Evolutionary conservation across 2,888 invertebrate genomes (phyloP).

Genomic region (Calephelis perditalis): DNA sequence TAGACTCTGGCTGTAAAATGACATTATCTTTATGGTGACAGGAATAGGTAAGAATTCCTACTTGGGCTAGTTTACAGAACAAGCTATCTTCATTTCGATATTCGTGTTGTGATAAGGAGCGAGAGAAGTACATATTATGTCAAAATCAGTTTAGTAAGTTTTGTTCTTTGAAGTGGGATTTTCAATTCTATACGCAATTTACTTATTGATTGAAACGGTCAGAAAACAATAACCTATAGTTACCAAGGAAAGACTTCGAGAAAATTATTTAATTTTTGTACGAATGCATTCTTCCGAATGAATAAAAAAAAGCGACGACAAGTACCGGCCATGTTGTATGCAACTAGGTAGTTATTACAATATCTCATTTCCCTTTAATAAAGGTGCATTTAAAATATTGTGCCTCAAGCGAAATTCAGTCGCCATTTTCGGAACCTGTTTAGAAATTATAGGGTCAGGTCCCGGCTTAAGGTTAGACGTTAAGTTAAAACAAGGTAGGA

Average conservation of each 20-base stretch:
- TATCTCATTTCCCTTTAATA: slow-evolving; percentile 69
- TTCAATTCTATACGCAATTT: slow-evolving; percentile 4
- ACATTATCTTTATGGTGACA: too few species aligned
- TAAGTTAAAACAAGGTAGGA: slow-evolving; percentile 34
- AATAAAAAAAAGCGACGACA: slow-evolving; percentile 25
- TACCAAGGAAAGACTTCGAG: slow-evolving; percentile 5
- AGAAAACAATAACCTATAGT: neutral
- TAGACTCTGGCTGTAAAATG: too few species aligned
- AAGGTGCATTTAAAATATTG: slow-evolving; percentile 62
- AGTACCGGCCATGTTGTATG: slow-evolving; percentile 30
- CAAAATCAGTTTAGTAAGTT: too few species aligned
- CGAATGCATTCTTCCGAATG: slow-evolving; percentile 19
- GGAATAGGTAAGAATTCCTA: too few species aligned
- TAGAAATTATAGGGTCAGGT: slow-evolving; percentile 75
- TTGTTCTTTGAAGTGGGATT: too few species aligned
- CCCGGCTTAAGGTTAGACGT: slow-evolving; percentile 46
- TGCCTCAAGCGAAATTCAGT: slow-evolving; percentile 59
- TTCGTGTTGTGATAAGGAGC: too few species aligned
- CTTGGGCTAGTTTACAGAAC: too few species aligned
- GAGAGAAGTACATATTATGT: too few species aligned
- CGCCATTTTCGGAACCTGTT: slow-evolving; percentile 75
- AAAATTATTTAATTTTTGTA: slow-evolving; percentile 18
- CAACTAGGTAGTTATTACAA: slow-evolving; percentile 62
- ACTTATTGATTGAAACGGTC: neutral
- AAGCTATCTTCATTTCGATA: too few species aligned